Evolutionary conservation across 2,797 vertebrate species (phyloP).

Genomic region (Periophthalmus magnuspinnatus): DNA sequence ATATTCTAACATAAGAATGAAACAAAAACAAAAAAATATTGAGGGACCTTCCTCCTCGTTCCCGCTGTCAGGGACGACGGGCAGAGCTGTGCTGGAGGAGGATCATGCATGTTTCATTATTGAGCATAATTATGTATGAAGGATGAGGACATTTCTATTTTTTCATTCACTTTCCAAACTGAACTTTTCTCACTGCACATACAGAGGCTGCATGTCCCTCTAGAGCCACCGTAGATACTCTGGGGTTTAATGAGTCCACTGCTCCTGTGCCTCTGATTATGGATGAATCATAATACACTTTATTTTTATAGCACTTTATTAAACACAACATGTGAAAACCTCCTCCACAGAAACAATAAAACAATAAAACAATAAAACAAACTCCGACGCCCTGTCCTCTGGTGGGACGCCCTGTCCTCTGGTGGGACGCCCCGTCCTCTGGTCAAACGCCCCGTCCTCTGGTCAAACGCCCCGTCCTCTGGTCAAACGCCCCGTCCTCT

Average conservation of each 20-base stretch:
- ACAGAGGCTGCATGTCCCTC: neutral
- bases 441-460: no score
- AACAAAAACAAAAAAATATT: neutral
- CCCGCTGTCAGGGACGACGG: neutral
- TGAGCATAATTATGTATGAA: slow-evolving; percentile 1
- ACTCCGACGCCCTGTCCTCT: no score
- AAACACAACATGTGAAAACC: no score
- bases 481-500: no score
- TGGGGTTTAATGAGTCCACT: neutral
- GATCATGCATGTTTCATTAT: neutral
- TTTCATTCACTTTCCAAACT: neutral
- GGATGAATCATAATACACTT: no score
- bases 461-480: no score
- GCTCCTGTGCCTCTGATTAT: neutral
- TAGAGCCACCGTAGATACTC: neutral
- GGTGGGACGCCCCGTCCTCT: no score
- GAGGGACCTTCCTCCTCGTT: neutral
- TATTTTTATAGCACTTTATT: no score
- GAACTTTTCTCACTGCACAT: neutral
- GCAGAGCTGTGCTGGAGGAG: neutral
- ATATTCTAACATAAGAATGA: no score
- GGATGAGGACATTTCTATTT: neutral
- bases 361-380: no score
- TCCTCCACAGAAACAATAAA: no score
- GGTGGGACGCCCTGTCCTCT: no score